Base-by-base conservation (phyloP, 2,888 invertebrate genomes). In the Sesia bembeciformis region DNA sequence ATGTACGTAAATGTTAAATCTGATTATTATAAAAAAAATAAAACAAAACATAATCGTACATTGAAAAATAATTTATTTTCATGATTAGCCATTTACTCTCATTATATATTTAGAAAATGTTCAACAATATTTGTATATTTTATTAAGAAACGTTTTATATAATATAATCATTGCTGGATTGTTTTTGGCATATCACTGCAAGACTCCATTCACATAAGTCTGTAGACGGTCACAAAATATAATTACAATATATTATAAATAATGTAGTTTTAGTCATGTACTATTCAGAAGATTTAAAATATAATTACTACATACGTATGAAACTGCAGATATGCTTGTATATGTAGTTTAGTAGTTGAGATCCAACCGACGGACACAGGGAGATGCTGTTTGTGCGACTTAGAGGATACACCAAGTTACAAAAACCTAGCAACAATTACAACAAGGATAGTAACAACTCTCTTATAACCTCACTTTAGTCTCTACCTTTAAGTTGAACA, bases 31-130 rank as follows among this genome's bases (percentile, higher is more conserved):
- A 8, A 46, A 46, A 46, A 39, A 50, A 49, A 49, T 52, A 52
- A 71, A 85, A 83, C 79, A 68, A 78, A 81, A 84, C 74, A 76
- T 65, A 65, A 55, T 56, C 61, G 51, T 87, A 81, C 79, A 79
- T 87, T 88, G 81, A 87, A 89, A 88, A 89, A 87, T 87, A 88
- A 84, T 87, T 89, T 87, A 86, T 86, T 88, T 83, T 73, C 84
- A 81, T 79, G 84, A 85, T 88, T 85, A 81, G 75, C 83, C 74
- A 78, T 76, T 81, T 86, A 79, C 70, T 81, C 71, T 78, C 72
- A 76, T 82, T 84, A 88, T 81, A 87, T 87, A 87, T 87, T 87
- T 87, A 86, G 86, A 87, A 89, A 88, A 86, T 74, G 66, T 83
- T 87, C 85, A 88, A 89, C 89, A 88, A 86, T 87, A 81, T 81